Percentiles rank a stretch among this genome's conserved stretches.
phyloP scores from a whole-genome alignment of 2,113 vertebrate genomes.

The Plectropomus leopardus region DNA sequence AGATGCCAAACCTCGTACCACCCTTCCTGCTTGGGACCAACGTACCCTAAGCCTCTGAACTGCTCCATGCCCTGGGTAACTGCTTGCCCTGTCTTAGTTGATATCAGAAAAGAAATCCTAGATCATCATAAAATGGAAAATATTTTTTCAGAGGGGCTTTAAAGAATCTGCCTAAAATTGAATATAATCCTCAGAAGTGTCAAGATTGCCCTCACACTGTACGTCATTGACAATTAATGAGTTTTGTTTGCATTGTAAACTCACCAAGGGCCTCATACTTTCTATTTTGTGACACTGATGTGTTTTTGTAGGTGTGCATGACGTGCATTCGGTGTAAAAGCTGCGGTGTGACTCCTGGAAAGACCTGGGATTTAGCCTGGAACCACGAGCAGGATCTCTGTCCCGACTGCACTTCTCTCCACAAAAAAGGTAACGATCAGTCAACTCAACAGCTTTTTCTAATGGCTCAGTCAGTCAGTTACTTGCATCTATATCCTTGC shows the following conservation, averaged over 20 bases:
- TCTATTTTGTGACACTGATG: constrained; percentile 11
- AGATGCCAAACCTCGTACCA: constrained; percentile 92
- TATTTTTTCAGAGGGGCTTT: too few species aligned
- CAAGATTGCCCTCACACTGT: not conserved
- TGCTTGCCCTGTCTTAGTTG: constrained; percentile 2
- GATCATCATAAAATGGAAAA: too few species aligned
- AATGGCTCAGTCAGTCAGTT: too few species aligned
- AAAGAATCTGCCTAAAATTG: not conserved
- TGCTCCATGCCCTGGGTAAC: constrained; percentile 90
- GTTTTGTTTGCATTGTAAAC: not conserved
- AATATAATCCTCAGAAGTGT: not conserved
- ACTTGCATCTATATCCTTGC: too few species aligned
- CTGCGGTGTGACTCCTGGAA: constrained; percentile 92
- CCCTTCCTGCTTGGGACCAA: constrained; percentile 91
- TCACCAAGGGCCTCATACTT: not conserved
- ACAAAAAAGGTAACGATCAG: constrained; percentile 85
- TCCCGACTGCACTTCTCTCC: constrained; percentile 88
- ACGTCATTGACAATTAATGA: not conserved
- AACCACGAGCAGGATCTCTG: constrained; percentile 90
- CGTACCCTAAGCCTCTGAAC: constrained; percentile 90
- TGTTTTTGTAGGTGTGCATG: constrained; percentile 87
- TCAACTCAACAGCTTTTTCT: not conserved
- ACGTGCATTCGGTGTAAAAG: constrained; percentile 93
- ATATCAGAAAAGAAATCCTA: too few species aligned
- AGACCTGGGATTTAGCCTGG: constrained; percentile 88